Percentiles rank a stretch among this genome's conserved stretches.
Conservation (phyloP, 2,888 invertebrate species). For the Hydriomena furcata region DNA sequence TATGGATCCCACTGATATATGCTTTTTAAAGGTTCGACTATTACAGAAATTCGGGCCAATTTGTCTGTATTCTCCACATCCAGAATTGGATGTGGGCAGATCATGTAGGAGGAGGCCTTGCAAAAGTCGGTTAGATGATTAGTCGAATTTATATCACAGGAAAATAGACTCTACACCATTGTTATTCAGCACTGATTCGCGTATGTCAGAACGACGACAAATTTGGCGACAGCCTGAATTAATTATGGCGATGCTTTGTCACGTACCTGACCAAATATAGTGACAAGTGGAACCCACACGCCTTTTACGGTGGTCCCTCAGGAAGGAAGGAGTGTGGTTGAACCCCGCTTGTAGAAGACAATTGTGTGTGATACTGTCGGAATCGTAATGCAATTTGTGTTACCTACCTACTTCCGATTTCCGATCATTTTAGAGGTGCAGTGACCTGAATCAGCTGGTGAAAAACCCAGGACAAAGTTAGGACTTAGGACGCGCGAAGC, state of each 20-base stretch:
- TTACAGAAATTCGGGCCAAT: slow-evolving; percentile 63
- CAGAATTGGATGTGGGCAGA: slow-evolving; percentile 79
- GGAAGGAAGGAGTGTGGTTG: slow-evolving; percentile 77
- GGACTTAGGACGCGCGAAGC: slow-evolving; percentile 17
- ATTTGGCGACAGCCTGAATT: slow-evolving; percentile 75
- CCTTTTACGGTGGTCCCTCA: slow-evolving; percentile 66
- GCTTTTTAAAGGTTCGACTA: slow-evolving; percentile 30
- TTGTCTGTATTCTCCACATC: slow-evolving; percentile 53
- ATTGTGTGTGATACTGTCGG: slow-evolving; percentile 48
- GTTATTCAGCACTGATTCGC: slow-evolving; percentile 60
- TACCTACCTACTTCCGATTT: slow-evolving; percentile 66
- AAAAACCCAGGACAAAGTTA: slow-evolving; percentile 12
- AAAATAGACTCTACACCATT: slow-evolving; percentile 59
- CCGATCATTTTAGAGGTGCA: slow-evolving; percentile 53
- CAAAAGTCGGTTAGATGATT: slow-evolving; percentile 70
- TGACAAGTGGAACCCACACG: slow-evolving; percentile 55
- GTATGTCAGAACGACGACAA: slow-evolving; percentile 53
- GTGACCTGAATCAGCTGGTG: slow-evolving; percentile 29
- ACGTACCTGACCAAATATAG: slow-evolving; percentile 78
- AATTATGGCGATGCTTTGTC: slow-evolving; percentile 72
- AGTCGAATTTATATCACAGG: slow-evolving; percentile 39
- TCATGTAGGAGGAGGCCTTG: slow-evolving; percentile 78
- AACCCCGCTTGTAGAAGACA: slow-evolving; percentile 56
- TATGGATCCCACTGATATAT: slow-evolving; percentile 6
- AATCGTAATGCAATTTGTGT: slow-evolving; percentile 69